Evolutionary conservation across 2,888 invertebrate species (phyloP), one percentile per base, ranked within the genome.

Genomic region (Andrena haemorrhoa): DNA sequence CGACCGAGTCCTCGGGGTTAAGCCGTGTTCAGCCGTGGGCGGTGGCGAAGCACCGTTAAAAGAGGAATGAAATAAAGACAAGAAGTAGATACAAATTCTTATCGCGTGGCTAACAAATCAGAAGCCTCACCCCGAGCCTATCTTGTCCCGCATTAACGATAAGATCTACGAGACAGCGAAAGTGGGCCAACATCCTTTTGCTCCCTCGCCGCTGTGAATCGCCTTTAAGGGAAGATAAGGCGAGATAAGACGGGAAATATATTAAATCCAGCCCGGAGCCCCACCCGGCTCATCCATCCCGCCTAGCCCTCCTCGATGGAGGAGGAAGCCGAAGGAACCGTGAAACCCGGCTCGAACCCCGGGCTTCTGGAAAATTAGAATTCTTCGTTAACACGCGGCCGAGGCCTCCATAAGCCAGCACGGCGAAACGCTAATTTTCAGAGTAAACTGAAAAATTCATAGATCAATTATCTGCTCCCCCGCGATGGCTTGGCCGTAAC

Each of bases 91-190:
- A 87, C 83, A 89, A 89, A 88, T 89, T 86, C 88, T 88, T 90
- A 91, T 91, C 91, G 84, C 77, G 75, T 56, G 73, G 78, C 88
- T 75, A 88, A 91, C 91, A 90, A 91, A 91, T 91, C 91, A 90
- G 84, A 84, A 71, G 79, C 81, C 85, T 78, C 84, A 73, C 83
- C 77, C 84, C 64, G 84, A 78, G 81, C 86, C 89, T 92, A 89
- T 90, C 89, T 85, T 85, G 88, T 89, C 88, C 79, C 88, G 88
- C 85, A 88, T 90, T 89, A 89, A 76, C 83, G 91, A 91, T 91
- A 90, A 89, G 85, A 91, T 90, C 90, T 88, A 88, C 87, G 88
- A 90, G 88, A 86, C 84, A 81, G 76, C 84, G 83, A 85, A 89
- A 88, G 88, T 88, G 83, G 84, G 89, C 89, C 89, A 84, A 85